Evolutionary conservation across 1,140 invertebrate genomes (phyloP), one percentile per base, ranked within the genome.

Genomic region (Coenobita brevimanus): DNA sequence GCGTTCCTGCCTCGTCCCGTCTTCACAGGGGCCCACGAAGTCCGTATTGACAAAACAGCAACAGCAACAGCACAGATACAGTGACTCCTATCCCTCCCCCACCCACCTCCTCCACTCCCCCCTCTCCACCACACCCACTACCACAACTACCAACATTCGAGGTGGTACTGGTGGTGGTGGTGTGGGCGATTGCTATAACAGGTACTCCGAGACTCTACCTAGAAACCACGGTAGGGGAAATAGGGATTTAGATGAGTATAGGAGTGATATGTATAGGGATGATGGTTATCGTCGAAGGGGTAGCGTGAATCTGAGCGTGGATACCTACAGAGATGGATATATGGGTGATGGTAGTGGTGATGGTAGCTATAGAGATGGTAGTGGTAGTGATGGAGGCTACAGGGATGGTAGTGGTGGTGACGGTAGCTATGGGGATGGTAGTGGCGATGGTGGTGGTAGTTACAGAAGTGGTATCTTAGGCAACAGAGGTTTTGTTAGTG

Each of bases 171-270:
- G 50, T 13, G 43, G 78, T 36, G 78, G 54, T 17, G 24, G 50
- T 10, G 30, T 79, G 24, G 27, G 36, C n/a, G 76, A 38, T 46
- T 17, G 38, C 27, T 38, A 67, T 4, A 57, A 73, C 30, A 8
- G 71, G 41, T 85, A 64, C 71, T 76, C 71, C 36, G 82, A 85
- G 41, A 85, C 82, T 10, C 54, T 85, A 4, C 82, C 82, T 1
- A 75, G 82, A 33, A 85, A 85, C 50, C 67, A 85, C 71, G 82
- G 82, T 15, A 43, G 80, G 24, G 80, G 80, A 6, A 15, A 24
- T 17, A 67, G 80, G 43, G 80, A 82, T 41, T 46, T 82, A n/a
- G 80, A 82, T 3, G 62, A 67, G 41, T 82, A 82, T 6, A 38
- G 24, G 30, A 82, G 80, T 46, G 62, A 82, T 2, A 8, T 33